phyloP scores from a whole-genome alignment of 2,797 vertebrate species.

The Halcyon badia region DNA sequence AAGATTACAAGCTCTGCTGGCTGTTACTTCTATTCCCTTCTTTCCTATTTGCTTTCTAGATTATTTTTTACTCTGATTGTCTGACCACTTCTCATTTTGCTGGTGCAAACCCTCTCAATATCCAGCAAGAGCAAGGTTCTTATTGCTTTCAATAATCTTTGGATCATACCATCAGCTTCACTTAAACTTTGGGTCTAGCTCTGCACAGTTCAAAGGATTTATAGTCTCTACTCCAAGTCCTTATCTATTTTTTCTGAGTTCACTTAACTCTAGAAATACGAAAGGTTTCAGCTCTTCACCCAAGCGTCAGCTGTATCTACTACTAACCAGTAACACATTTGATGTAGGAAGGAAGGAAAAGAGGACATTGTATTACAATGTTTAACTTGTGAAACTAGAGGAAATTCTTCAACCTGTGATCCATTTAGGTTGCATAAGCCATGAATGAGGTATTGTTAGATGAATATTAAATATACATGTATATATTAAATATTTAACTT shows the following conservation, averaged over 20 bases:
- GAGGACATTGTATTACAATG: conserved; percentile 19
- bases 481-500: conserved; percentile 70
- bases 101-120: neutral
- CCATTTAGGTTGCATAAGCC: conserved; percentile 36
- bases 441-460: conserved; percentile 68
- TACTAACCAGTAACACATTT: neutral
- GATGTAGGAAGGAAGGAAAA: conserved; percentile 47
- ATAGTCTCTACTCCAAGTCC: neutral
- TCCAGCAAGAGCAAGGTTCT: neutral
- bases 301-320: neutral
- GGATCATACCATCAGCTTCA: neutral
- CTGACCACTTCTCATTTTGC: neutral
- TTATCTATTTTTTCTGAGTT: neutral
- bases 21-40: conserved; percentile 3
- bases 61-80: neutral
- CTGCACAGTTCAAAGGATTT: neutral
- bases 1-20: conserved; percentile 11
- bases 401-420: conserved; percentile 59
- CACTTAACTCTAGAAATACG: neutral
- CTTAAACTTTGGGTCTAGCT: neutral
- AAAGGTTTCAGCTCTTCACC: neutral
- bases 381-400: conserved; percentile 52
- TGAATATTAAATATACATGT: conserved; percentile 65
- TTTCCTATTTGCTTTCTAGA: conserved; percentile 7
- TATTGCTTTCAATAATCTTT: neutral